Evolutionary conservation across 2,113 vertebrate species (phyloP), one percentile per base, ranked within the genome.

Genomic region (Hydropotes inermis): DNA sequence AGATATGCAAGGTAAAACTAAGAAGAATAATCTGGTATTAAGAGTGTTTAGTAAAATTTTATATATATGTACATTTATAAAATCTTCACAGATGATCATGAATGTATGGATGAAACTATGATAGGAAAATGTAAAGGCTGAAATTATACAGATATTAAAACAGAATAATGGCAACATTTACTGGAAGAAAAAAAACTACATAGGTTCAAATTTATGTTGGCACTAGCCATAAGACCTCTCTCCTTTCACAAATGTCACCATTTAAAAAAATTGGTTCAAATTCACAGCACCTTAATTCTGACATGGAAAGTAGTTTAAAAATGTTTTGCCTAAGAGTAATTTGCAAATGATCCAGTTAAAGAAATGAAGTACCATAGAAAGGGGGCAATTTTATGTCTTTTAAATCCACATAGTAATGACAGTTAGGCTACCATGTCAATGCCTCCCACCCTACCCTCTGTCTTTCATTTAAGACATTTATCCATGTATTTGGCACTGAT

Each of bases 291-390:
- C 94, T 91, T 47, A 90, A 58, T 89, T 64, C 21, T 91, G 14
- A 94, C 30, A 60, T 58, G 9, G 28, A 95, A 39, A 74, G 30
- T 54, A n/a, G 11, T 33, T 52, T 25, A 14, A 76, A 92, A 28
- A 11, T 3, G 33, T 83, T 86, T 92, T 84, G 70, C 39, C 82
- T 78, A 91, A 39, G 16, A 76, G 30, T 93, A 89, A 87, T 91
- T 91, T 79, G 30, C 16, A 97, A 89, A n/a, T 74, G 30, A 55
- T 57, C 21, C 52, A 64, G 92, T 91, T 81, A 50, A 95, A 98
- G 7, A 79, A 96, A 88, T 43, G 23, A 81, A 10, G 23, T 84
- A 85, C 16, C 76, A 82, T n/a, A 78, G 52, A 36, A 58, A 84
- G 19, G 36, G 25, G 36, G 13, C 15, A 57, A 52, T 45, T 60